Evolutionary conservation across 2,888 invertebrate genomes (phyloP), one percentile per base, ranked within the genome.

Genomic region (Folsomia manolachei): DNA sequence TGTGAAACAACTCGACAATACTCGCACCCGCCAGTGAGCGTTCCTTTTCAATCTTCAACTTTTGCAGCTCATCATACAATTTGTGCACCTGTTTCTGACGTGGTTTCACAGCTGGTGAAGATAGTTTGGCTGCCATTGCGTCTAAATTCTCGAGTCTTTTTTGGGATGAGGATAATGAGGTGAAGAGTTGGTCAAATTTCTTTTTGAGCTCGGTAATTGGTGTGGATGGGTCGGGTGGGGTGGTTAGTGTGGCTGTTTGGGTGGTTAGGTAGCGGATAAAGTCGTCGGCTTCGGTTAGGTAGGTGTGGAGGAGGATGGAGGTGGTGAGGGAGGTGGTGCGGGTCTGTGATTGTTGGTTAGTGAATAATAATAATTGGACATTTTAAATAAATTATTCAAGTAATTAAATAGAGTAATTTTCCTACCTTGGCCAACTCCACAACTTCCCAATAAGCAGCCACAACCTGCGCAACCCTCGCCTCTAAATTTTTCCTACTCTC

Each of bases 221-320:
- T n/a, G n/a, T n/a, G 25, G 26, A 23, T 81, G 91, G 93, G 1
- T 63, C 63, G 78, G 97, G 95, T 18, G 89, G 89, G 0, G 91
- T 88, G 62, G 91, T 86, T 70, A 96, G 86, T 39, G 4, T 4
- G 39, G 7, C 90, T 83, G 97, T 96, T 84, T 96, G 96, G 78
- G 97, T 97, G 81, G 91, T 92, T 84, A 97, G 95, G 97, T 98
- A 99, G 81, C 90, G 90, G 84, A 97, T 97, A 83, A 99, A 97
- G 85, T 96, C 96, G 82, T 97, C 97, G 84, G 98, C 98, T 83
- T 98, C 97, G 11, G 93, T 89, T 85, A 94, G 96, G 87, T 98
- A 97, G 69, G 91, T 91, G 85, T 93, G 97, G 71, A 97, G 86
- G 80, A 93, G 89, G 81, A 96, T 94, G 0, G 97, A 93, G 83